Percentiles rank a stretch among this genome's conserved stretches.
Evolutionary conservation across 2,888 invertebrate genomes (phyloP).

Genomic region (Anoplius nigerrimus): DNA sequence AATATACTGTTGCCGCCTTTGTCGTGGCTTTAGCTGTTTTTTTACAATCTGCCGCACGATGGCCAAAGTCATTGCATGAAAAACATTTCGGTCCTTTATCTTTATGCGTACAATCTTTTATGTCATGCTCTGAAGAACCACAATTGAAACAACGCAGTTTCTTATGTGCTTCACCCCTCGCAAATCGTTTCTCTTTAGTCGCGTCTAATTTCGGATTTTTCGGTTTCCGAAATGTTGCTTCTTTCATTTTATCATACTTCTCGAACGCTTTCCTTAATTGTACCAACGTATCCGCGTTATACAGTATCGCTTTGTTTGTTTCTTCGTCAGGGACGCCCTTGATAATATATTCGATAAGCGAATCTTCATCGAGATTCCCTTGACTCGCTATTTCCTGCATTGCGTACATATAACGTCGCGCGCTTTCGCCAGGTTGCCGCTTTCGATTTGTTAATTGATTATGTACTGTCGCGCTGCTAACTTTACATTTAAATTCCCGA

Average conservation of each 20-base stretch:
- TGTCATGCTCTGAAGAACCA: conserved; percentile 10
- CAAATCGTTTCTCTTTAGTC: not conserved
- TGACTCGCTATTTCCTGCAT: conserved; percentile 42
- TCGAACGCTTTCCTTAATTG: conserved; percentile 7
- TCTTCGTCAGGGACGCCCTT: conserved; percentile 30
- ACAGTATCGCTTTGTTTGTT: conserved; percentile 25
- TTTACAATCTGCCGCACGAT: too few species aligned
- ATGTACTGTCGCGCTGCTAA: conserved; percentile 34
- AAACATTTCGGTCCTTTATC: conserved; percentile 17
- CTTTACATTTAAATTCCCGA: conserved; percentile 28
- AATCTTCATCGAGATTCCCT: conserved; percentile 29
- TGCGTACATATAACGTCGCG: conserved; percentile 38
- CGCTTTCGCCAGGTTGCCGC: conserved; percentile 26
- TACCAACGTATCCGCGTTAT: conserved; percentile 17
- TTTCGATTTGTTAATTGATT: conserved; percentile 24
- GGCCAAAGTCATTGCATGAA: conserved; percentile 17
- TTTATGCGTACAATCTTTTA: conserved; percentile 34
- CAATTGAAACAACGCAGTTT: not conserved
- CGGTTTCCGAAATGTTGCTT: too few species aligned
- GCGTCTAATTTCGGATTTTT: not conserved
- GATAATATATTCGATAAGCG: conserved; percentile 25
- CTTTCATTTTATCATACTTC: conserved; percentile 5
- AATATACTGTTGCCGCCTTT: too few species aligned
- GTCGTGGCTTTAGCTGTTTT: too few species aligned
- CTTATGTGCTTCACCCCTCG: not conserved